Evolutionary conservation across 2,797 vertebrate genomes (phyloP).

Genomic region (Oophaga sylvatica): DNA sequence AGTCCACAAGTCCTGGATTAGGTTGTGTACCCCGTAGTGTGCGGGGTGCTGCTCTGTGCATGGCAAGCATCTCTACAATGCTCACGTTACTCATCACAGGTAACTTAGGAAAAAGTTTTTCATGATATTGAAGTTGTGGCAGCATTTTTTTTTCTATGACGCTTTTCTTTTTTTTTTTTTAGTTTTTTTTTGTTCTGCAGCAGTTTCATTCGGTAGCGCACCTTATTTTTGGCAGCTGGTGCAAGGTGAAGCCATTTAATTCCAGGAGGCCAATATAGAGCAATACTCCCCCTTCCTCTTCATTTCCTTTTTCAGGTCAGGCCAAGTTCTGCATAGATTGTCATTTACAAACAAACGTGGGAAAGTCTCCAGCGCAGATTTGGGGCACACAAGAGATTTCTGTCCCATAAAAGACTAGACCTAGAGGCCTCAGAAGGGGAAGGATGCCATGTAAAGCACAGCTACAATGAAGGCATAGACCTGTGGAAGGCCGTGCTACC

Average conservation of each 20-base stretch:
- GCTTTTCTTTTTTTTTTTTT: too few relatives aligned
- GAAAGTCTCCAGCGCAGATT: conserved; percentile 45
- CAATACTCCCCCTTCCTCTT: background rate
- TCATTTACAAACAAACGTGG: conserved; percentile 47
- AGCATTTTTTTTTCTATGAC: too few relatives aligned
- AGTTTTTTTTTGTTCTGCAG: background rate
- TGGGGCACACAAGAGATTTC: conserved; percentile 49
- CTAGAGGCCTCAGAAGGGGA: conserved; percentile 50
- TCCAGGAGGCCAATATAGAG: conserved; percentile 14
- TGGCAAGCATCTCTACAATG: too few relatives aligned
- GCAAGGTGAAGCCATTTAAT: conserved; percentile 7
- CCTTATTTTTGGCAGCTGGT: conserved; percentile 28
- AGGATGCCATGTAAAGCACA: background rate
- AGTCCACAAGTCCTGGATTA: too few relatives aligned
- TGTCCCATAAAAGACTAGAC: conserved; percentile 44
- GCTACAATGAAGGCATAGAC: conserved; percentile 42
- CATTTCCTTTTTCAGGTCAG: conserved; percentile 14
- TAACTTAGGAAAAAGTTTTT: too few relatives aligned
- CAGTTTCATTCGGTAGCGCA: background rate
- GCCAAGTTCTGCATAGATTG: conserved; percentile 22
- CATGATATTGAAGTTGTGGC: too few relatives aligned
- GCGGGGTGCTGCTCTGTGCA: too few relatives aligned
- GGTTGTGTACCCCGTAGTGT: too few relatives aligned
- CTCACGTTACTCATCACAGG: too few relatives aligned
- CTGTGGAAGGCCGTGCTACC: conserved; percentile 12